These are phyloP conservation scores for Temnothorax ravouxi DNA, from an alignment of 2,888 invertebrate genomes.

Conservation along the genomic window DNA sequence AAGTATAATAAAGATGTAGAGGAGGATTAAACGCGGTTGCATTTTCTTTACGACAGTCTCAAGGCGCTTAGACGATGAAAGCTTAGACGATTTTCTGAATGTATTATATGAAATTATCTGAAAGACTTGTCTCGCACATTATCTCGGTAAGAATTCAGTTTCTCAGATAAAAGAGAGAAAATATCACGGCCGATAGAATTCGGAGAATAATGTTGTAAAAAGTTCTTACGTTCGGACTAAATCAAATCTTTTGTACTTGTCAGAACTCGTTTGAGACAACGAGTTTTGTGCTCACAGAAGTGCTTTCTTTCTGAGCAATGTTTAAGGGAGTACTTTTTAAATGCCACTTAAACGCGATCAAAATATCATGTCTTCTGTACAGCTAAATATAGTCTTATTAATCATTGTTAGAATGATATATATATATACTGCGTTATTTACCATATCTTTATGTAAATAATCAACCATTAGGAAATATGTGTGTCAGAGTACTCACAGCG, in stretches of 20 bases:
- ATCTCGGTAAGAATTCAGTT: constrained; percentile 64
- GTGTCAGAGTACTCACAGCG: constrained; percentile 19
- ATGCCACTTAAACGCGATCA: constrained; percentile 35
- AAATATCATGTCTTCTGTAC: constrained; percentile 26
- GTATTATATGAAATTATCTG: constrained; percentile 57
- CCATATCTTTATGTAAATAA: constrained; percentile 13
- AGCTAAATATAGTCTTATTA: constrained; percentile 14
- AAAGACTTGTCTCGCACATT: constrained; percentile 58
- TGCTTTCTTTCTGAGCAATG: constrained; percentile 19
- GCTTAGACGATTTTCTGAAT: constrained; percentile 29
- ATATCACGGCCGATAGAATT: constrained; percentile 37
- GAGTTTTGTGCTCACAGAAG: constrained; percentile 32
- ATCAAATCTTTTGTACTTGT: constrained; percentile 67
- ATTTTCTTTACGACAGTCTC: constrained; percentile 65
- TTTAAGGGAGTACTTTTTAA: constrained; percentile 58
- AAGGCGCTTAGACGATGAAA: constrained; percentile 46
- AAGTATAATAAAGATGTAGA: constrained; percentile 75
- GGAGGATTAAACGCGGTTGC: constrained; percentile 56
- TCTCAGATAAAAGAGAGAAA: constrained; percentile 55
- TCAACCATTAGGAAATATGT: not conserved
- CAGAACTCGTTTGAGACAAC: constrained; percentile 62
- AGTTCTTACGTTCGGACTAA: constrained; percentile 58
- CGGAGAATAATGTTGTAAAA: constrained; percentile 54
- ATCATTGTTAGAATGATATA: not conserved
- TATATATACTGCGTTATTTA: not conserved